phyloP scores from a whole-genome alignment of 2,888 invertebrate genomes.

The Ashinkailepas kermadecensis region DNA sequence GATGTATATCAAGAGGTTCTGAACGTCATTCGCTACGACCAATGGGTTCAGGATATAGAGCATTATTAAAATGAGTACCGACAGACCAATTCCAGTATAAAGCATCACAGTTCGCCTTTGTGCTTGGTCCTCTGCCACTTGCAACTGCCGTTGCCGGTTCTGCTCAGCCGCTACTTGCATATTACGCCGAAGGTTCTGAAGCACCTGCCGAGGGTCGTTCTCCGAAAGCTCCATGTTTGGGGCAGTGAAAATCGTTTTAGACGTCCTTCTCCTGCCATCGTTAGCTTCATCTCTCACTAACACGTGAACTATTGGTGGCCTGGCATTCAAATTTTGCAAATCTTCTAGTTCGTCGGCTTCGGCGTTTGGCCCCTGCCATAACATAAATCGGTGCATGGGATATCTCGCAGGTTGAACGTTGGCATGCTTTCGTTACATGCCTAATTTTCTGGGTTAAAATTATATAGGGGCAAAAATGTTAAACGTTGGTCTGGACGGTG shows the following conservation, averaged over 20 bases:
- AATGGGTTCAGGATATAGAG: not conserved
- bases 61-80: not conserved
- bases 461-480: too few relatives aligned
- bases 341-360: slow-evolving; percentile 4
- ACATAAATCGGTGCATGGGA: slow-evolving; percentile 12
- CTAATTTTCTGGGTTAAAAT: too few relatives aligned
- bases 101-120: not conserved
- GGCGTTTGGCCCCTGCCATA: slow-evolving; percentile 16
- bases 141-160: not conserved
- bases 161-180: not conserved
- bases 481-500: too few relatives aligned
- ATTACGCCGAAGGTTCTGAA: not conserved
- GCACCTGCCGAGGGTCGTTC: not conserved
- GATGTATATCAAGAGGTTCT: not conserved
- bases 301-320: not conserved
- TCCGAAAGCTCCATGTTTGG: not conserved
- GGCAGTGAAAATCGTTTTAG: slow-evolving; percentile 1
- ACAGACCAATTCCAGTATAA: not conserved
- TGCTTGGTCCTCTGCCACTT: not conserved
- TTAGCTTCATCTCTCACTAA: slow-evolving; percentile 3
- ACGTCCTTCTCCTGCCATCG: not conserved
- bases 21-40: not conserved
- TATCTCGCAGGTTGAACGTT: too few relatives aligned
- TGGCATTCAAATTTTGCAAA: not conserved
- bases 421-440: too few relatives aligned